These are phyloP conservation scores for Drosophila baimaii DNA, from an alignment of 1,140 invertebrate species.

Conservation along the genomic window DNA sequence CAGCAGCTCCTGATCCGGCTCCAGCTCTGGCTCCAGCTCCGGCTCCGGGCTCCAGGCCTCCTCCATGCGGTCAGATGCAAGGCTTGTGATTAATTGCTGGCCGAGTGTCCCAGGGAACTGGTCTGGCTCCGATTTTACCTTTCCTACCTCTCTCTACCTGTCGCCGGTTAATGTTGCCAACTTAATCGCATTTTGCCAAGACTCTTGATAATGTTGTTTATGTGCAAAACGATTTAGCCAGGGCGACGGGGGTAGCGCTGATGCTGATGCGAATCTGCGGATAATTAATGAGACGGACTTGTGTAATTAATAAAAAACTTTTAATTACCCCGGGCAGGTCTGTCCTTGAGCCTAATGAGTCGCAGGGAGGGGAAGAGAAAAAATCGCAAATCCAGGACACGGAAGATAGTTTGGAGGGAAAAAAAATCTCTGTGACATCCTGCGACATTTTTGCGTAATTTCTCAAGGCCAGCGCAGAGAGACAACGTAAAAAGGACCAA, in stretches of 20 bases:
- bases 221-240: conserved; percentile 75
- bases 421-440: conserved; percentile 38
- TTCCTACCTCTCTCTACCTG: conserved; percentile 39
- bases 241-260: conserved; percentile 8
- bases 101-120: conserved; percentile 47
- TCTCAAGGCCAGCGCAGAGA: conserved; percentile 54
- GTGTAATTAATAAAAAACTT: conserved; percentile 77
- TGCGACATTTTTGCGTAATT: conserved; percentile 72
- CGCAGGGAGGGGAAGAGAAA: conserved; percentile 39
- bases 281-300: conserved; percentile 72
- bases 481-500: conserved; percentile 54
- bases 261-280: conserved; percentile 14
- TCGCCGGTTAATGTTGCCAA: conserved; percentile 78
- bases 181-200: conserved; percentile 78
- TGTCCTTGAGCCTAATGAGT: conserved; percentile 75
- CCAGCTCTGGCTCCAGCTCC: conserved; percentile 7
- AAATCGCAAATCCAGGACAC: conserved; percentile 43
- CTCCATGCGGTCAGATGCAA: conserved; percentile 50
- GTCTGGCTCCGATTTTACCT: conserved; percentile 13
- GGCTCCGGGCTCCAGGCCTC: conserved; percentile 6
- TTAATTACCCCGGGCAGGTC: conserved; percentile 60
- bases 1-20: conserved; percentile 43
- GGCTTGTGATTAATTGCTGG: conserved; percentile 56
- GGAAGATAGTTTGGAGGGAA: conserved; percentile 41
- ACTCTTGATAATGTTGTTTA: conserved; percentile 79